Evolutionary conservation across 1,140 invertebrate genomes (phyloP).

Genomic region (Philaenus spumarius): DNA sequence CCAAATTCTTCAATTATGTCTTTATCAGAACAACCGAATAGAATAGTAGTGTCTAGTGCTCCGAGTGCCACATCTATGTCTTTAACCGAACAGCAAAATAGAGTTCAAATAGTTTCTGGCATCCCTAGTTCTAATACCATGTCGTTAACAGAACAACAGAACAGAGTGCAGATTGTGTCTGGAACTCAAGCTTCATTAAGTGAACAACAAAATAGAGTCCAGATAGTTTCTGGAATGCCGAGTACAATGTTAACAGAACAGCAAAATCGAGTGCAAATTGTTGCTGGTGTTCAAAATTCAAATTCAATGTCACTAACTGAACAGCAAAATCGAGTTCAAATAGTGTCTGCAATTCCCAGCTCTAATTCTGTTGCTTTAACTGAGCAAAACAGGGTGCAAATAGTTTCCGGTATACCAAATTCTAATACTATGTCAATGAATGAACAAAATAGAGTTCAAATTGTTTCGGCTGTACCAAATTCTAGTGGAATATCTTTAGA

Average conservation of each 20-base stretch:
- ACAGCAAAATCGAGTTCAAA: constrained; percentile 25
- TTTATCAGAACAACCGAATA: constrained; percentile 22
- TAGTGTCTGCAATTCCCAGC: constrained; percentile 17
- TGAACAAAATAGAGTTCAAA: constrained; percentile 22
- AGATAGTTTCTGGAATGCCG: constrained; percentile 25
- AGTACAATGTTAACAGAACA: constrained; percentile 22
- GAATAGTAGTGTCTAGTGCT: constrained; percentile 20
- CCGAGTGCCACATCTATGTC: constrained; percentile 21
- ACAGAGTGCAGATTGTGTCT: constrained; percentile 24
- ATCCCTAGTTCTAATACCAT: constrained; percentile 23
- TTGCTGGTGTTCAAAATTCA: constrained; percentile 22
- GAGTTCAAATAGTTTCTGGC: constrained; percentile 23
- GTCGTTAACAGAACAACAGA: constrained; percentile 23
- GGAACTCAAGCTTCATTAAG: constrained; percentile 19
- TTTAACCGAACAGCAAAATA: constrained; percentile 20
- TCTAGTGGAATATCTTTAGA: constrained; percentile 20
- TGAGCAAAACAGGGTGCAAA: constrained; percentile 24
- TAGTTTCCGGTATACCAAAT: constrained; percentile 23
- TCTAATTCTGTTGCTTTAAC: constrained; percentile 20
- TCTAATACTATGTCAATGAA: constrained; percentile 1
- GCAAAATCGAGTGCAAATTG: constrained; percentile 24
- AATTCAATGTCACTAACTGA: constrained; percentile 19
- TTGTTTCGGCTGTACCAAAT: constrained; percentile 24
- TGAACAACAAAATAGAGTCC: constrained; percentile 25
- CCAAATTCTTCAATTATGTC: constrained; percentile 10